phyloP scores from a whole-genome alignment of 2,113 vertebrate species.

The Mesocricetus auratus region DNA sequence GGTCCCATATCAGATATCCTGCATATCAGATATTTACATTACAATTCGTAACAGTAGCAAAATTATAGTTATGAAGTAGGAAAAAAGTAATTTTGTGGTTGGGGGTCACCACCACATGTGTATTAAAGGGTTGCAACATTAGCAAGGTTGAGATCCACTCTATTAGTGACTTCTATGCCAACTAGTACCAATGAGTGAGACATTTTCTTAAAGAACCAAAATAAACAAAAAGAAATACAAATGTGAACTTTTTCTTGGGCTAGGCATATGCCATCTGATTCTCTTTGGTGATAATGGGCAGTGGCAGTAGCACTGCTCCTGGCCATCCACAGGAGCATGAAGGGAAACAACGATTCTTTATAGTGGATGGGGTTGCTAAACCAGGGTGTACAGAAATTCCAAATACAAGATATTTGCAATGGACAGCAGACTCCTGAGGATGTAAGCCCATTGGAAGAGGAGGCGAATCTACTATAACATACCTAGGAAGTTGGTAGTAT shows the following conservation, averaged over 20 bases:
- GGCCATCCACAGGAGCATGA: background rate
- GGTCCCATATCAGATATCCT: background rate
- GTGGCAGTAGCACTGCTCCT: background rate
- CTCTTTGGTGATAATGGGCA: background rate
- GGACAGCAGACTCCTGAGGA: background rate
- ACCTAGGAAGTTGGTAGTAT: background rate
- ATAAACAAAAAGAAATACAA: background rate
- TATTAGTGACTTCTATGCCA: background rate
- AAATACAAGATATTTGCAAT: background rate
- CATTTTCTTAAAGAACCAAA: background rate
- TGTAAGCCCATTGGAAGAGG: background rate
- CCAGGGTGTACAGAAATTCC: background rate
- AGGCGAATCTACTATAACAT: background rate
- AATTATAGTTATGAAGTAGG: background rate
- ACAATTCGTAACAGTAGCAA: background rate
- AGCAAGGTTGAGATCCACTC: background rate
- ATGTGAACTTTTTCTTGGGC: background rate
- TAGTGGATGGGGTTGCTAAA: background rate
- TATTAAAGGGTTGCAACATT: background rate
- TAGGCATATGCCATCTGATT: background rate
- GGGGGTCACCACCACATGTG: background rate
- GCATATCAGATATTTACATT: background rate
- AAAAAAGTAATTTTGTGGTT: background rate
- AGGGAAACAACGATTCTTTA: background rate
- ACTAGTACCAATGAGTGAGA: background rate